Base-by-base conservation (phyloP, 2,888 invertebrate species). In the Lordiphosa fenestrarum region DNA sequence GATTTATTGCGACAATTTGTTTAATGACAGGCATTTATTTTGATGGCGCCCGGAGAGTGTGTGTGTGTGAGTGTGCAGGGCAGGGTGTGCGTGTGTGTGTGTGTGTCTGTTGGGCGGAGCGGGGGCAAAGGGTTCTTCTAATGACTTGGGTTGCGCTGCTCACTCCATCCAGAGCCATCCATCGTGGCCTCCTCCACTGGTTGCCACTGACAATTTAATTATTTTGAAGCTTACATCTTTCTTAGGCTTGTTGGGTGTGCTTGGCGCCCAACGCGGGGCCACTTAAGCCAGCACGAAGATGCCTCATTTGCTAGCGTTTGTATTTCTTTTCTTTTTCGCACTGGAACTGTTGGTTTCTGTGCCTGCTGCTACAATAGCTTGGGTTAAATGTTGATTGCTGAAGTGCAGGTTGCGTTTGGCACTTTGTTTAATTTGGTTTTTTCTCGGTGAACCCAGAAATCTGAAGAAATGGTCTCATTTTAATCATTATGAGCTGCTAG, bases 1-100 rank as follows among this genome's bases (percentile, higher is more conserved):
- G 86, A 84, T 86, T 84, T 84, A 86, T 84, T 73, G 84, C 83
- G 80, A 84, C 84, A 84, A 86, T 84, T 84, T 84, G 75, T 80
- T 82, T 73, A 86, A 84, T 84, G 85, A 84, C 83, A 71, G 75
- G 71, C 86, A 84, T 86, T 84, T 80, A 84, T 84, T 86, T 86
- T 77, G 72, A 85, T 82, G 69, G 72, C 69, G 66, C 77, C 71
- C 65, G 53, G 48, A 52, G 25, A 57, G 51, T 36, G 6, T 10
- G 42, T 23, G 53, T 57, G 64, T 36, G 53, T 7, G n/a, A n/a
- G n/a, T n/a, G n/a, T n/a, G n/a, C n/a, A n/a, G n/a, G n/a, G n/a
- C 65, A 51, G 48, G 50, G 25, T 54, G 51, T 36, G 6, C 7
- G 42, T 25, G 53, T 57, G 64, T 36, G 53, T 7, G 49, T 37